These are phyloP conservation scores for Ciconia stormi DNA, from an alignment of 2,113 vertebrate genomes.

Conservation along the genomic window DNA sequence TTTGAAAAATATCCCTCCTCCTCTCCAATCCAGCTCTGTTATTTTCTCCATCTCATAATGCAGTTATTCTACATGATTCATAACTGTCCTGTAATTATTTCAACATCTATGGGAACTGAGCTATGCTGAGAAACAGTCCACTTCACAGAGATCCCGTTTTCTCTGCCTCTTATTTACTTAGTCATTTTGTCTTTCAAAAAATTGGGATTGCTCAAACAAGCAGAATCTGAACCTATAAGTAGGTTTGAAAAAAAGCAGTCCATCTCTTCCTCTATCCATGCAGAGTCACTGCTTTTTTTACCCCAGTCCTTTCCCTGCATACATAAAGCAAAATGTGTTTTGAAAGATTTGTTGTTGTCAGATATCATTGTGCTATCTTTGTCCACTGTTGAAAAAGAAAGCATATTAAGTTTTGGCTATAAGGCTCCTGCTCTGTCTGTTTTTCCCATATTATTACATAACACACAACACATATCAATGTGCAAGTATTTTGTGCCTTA, in stretches of 20 bases:
- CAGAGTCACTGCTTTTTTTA: background rate
- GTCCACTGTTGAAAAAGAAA: background rate
- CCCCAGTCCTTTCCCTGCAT: background rate
- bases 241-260: background rate
- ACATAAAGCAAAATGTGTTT: background rate
- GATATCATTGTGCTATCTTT: background rate
- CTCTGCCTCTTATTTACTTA: background rate
- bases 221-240: background rate
- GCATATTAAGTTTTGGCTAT: background rate
- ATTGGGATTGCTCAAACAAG: rapidly evolving
- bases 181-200: background rate
- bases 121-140: background rate
- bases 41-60: background rate
- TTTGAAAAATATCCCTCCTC: background rate
- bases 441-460: background rate
- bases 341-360: background rate
- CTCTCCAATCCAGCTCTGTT: background rate
- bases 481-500: background rate
- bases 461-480: background rate
- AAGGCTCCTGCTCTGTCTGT: background rate
- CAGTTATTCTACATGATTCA: background rate
- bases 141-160: background rate
- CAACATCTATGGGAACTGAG: background rate
- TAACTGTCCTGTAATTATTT: background rate
- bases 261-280: background rate